Evolutionary conservation across 1,140 invertebrate genomes (phyloP).

Genomic region (Nasonia giraulti): DNA sequence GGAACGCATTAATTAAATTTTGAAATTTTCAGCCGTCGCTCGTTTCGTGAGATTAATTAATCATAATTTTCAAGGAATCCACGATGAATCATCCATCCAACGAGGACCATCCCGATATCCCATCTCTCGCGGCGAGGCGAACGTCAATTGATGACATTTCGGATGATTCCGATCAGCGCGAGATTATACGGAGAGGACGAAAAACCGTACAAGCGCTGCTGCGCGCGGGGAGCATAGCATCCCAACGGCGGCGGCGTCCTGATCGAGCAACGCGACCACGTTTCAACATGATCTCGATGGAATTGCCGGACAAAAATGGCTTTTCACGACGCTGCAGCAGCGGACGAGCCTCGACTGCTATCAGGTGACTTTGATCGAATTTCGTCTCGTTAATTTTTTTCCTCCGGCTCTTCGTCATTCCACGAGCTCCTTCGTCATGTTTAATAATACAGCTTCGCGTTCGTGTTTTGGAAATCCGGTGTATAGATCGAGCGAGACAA

Average conservation of each 20-base stretch:
- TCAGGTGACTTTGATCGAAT: slow-evolving; percentile 51
- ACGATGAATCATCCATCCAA: background rate
- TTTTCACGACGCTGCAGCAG: slow-evolving; percentile 38
- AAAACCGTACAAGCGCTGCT: background rate
- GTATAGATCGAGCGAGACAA: background rate
- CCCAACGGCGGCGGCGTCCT: too few relatives aligned
- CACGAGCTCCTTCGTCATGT: background rate
- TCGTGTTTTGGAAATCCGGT: background rate
- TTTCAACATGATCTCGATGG: slow-evolving; percentile 24
- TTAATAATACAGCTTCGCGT: background rate
- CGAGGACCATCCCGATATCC: slow-evolving; percentile 9
- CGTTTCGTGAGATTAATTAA: background rate
- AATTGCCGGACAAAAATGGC: slow-evolving; percentile 54
- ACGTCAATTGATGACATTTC: slow-evolving; percentile 48
- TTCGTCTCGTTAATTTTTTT: background rate
- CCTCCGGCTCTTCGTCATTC: background rate
- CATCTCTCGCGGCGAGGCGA: background rate
- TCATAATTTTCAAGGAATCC: slow-evolving; percentile 17
- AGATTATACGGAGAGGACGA: background rate
- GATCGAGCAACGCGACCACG: slow-evolving; percentile 49
- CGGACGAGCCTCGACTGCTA: slow-evolving; percentile 50
- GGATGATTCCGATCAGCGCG: slow-evolving; percentile 39
- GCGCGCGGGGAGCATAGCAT: too few relatives aligned
- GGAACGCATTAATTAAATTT: background rate
- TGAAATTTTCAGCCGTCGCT: background rate